These are phyloP conservation scores for Erythrocercus mccallii DNA, from an alignment of 2,113 vertebrate species.

Conservation along the genomic window DNA sequence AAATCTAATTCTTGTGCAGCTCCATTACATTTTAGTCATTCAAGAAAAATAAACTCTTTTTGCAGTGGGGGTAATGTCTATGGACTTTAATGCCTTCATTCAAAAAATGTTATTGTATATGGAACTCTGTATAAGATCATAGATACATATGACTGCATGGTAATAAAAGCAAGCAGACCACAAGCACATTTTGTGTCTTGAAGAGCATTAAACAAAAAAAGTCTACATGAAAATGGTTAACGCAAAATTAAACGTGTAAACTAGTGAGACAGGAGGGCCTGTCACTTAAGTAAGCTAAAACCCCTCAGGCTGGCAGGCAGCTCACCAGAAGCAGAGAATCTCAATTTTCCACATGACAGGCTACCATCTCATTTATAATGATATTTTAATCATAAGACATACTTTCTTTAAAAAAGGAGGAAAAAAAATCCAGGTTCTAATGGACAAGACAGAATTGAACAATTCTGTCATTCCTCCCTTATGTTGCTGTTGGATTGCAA, in stretches of 20 bases:
- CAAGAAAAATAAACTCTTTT: neutral
- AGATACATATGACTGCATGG: neutral
- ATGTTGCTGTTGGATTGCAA: conserved; percentile 16
- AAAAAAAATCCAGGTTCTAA: neutral
- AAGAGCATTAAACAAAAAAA: neutral
- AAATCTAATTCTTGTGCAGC: neutral
- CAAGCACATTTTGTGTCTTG: neutral
- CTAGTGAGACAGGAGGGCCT: neutral
- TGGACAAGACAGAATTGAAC: neutral
- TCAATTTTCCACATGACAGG: conserved; percentile 47
- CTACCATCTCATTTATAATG: conserved; percentile 48
- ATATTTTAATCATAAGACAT: conserved; percentile 58
- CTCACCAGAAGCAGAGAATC: conserved; percentile 38
- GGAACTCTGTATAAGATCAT: neutral
- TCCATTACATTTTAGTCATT: neutral
- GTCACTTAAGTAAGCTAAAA: neutral
- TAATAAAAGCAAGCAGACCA: neutral
- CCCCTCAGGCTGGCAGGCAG: neutral
- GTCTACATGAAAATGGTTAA: neutral
- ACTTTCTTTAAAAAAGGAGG: neutral
- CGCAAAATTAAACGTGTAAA: conserved; percentile 25
- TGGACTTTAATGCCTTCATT: neutral
- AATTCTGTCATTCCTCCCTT: neutral
- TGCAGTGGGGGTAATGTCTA: neutral
- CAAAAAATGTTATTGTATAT: neutral